Percentiles rank a stretch among this genome's conserved stretches.
Conservation (phyloP, 2,888 invertebrate genomes). For the Helobdella robusta region DNA sequence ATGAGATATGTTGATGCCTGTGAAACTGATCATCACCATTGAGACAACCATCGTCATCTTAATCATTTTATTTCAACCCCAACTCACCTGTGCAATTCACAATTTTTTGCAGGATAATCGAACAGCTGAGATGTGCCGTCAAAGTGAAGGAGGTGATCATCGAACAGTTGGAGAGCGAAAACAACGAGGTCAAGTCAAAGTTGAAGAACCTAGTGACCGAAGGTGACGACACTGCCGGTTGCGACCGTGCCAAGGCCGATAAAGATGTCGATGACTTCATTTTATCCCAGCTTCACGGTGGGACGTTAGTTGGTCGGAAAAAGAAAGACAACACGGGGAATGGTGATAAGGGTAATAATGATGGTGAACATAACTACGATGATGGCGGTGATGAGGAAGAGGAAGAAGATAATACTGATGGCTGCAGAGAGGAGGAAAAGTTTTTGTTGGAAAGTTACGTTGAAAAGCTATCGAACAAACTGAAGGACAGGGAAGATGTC, state of each 20-base stretch:
- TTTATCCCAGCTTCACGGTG: background rate
- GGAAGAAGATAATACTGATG: background rate
- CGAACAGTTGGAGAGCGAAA: conserved; percentile 33
- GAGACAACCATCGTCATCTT: background rate
- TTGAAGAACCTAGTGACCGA: too few relatives aligned
- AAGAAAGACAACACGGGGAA: background rate
- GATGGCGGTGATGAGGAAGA: conserved; percentile 5
- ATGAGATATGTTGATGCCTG: background rate
- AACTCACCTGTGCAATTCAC: background rate
- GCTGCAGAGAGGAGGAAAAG: background rate
- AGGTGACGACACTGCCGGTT: too few relatives aligned
- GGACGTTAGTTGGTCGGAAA: too few relatives aligned
- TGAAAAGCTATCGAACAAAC: background rate
- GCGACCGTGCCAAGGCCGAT: background rate
- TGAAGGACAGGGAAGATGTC: conserved; percentile 5
- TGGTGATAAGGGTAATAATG: background rate
- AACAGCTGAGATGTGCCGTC: conserved; percentile 30
- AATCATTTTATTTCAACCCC: background rate
- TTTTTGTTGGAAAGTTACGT: background rate
- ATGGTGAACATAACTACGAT: background rate
- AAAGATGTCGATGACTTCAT: background rate
- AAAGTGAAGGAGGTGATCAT: conserved; percentile 35
- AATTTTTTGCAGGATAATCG: conserved; percentile 29
- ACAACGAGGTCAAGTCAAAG: conserved; percentile 25
- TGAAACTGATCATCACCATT: background rate